Percentiles rank a stretch among this genome's conserved stretches.
Conservation (phyloP, 2,888 invertebrate genomes). For the Epiperipatus broadwayi region DNA sequence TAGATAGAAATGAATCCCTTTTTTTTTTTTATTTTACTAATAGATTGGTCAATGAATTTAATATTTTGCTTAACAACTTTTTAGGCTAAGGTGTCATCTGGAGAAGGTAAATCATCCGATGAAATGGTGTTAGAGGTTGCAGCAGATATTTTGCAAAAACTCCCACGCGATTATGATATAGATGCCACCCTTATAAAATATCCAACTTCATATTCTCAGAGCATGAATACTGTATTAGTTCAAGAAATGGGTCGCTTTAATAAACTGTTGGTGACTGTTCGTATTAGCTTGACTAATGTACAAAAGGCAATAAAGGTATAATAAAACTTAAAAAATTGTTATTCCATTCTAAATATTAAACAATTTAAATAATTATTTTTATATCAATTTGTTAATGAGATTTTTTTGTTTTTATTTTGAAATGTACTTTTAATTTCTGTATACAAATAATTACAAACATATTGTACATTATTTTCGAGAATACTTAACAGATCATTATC, state of each 20-base stretch:
- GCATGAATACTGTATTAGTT: conserved; percentile 32
- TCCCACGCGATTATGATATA: conserved; percentile 27
- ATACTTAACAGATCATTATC: too few species aligned
- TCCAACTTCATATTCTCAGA: conserved; percentile 26
- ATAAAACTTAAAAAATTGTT: neutral
- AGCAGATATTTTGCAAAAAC: conserved; percentile 47
- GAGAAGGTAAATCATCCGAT: conserved; percentile 48
- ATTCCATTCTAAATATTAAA: neutral
- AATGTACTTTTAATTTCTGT: neutral
- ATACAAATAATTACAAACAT: conserved; percentile 3
- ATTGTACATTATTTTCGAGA: neutral
- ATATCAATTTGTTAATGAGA: too few species aligned
- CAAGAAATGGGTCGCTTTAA: conserved; percentile 33
- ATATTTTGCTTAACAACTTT: too few species aligned
- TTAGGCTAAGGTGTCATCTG: too few species aligned
- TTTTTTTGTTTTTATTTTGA: neutral
- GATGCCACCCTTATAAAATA: conserved; percentile 27
- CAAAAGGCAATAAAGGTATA: conserved; percentile 30
- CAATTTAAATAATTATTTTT: neutral
- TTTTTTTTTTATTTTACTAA: too few species aligned
- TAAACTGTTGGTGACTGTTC: conserved; percentile 23
- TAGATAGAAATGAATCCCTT: too few species aligned
- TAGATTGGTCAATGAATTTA: too few species aligned
- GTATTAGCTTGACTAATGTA: conserved; percentile 26
- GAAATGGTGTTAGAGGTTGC: conserved; percentile 58